Conservation (phyloP, 2,888 invertebrate genomes). For the Ichneumoninae sp. region DNA sequence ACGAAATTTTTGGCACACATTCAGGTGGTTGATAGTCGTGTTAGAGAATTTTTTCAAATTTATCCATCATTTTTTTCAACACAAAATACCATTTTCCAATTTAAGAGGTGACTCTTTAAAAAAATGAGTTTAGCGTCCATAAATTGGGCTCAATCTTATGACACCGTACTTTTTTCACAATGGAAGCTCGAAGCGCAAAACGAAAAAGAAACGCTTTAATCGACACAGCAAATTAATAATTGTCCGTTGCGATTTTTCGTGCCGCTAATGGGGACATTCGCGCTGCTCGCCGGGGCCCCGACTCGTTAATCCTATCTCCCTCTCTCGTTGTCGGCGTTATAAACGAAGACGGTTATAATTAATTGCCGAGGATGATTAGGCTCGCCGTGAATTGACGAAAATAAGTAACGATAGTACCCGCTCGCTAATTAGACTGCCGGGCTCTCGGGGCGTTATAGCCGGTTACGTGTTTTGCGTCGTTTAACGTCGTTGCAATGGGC, state of each 20-base stretch:
- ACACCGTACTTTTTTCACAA: neutral
- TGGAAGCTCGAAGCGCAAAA: neutral
- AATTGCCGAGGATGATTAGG: conserved; percentile 76
- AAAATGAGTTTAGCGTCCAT: neutral
- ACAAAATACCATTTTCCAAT: neutral
- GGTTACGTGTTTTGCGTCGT: conserved; percentile 75
- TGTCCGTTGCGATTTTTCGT: conserved; percentile 31
- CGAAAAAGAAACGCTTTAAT: conserved; percentile 13
- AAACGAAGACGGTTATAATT: conserved; percentile 64
- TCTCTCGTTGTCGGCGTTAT: conserved; percentile 53
- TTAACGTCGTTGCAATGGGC: conserved; percentile 64
- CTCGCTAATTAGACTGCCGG: conserved; percentile 80
- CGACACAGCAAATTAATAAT: conserved; percentile 43
- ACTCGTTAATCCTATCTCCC: conserved; percentile 31
- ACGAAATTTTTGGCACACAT: too few relatives aligned
- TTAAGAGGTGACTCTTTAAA: neutral
- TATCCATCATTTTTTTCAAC: neutral
- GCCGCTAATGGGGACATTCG: conserved; percentile 15
- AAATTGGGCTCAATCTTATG: neutral
- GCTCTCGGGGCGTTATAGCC: conserved; percentile 52
- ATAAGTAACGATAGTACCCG: conserved; percentile 70
- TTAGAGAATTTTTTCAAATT: neutral
- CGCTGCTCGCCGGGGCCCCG: conserved; percentile 6
- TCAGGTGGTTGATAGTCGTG: too few relatives aligned
- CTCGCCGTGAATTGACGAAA: conserved; percentile 75